Base-by-base conservation (phyloP, 1,140 invertebrate genomes). In the Cherax destructor region DNA sequence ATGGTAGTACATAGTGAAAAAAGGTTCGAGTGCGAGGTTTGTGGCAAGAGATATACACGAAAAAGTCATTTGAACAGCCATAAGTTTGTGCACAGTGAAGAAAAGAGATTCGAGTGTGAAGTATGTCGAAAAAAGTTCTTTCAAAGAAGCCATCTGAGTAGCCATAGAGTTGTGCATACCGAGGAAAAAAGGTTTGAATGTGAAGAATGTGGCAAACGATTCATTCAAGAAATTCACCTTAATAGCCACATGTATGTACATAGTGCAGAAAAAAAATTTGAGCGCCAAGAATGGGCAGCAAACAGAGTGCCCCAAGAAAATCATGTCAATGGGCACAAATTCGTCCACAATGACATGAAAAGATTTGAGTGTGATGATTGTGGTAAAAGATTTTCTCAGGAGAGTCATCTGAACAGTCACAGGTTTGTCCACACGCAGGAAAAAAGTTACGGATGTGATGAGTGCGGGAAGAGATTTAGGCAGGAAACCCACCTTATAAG, bases 21-120 rank as follows among this genome's bases (percentile, higher is more conserved):
- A 59, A 93, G 93, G 30, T 94, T 93, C 88, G 93, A 93, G 59
- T 94, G 94, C 89, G 94, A 93, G 92, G 89, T 91, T n/a, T 94
- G 94, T 91, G 93, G 93, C 0, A 93, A 93, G 50, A 91, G 93
- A 21, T 94, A 94, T 86, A 94, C 94, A 56, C 89, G 94, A 47
- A 92, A 94, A 88, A 94, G 94, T 61, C 94, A 95, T 88, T 88
- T 95, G 10, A 91, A 85, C 50, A 91, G 89, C 89, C 89, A 91
- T 76, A 84, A 83, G 30, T 84, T 85, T 49, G 89, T 91, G 83
- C 89, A 91, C 83, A 91, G 76, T 69, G 89, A 91, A 13, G 89
- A 91, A 30, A 91, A 91, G 24, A 72, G 89, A 13, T 91, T 85
- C 65, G 89, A 91, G 24, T 91, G 89, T 41, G 69, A 78, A 30